Evolutionary conservation across 2,797 vertebrate genomes (phyloP).

Genomic region (Eulemur rubriventer): DNA sequence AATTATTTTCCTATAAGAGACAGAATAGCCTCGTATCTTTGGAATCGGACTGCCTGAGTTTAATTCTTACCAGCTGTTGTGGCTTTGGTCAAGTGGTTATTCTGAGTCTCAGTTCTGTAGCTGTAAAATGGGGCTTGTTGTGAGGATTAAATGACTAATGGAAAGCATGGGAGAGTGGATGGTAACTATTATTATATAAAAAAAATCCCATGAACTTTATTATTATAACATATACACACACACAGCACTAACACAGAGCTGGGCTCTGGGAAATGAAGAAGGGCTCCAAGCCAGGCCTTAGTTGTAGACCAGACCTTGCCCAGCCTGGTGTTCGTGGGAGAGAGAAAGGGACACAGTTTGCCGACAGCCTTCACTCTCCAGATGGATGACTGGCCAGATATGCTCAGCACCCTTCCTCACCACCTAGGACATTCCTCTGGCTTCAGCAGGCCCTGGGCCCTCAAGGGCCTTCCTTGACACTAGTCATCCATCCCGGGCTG

Average conservation of each 20-base stretch:
- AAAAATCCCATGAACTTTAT: neutral
- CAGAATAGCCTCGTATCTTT: neutral
- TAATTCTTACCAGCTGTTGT: neutral
- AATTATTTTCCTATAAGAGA: conserved; percentile 23
- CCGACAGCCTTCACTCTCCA: neutral
- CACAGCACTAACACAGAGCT: neutral
- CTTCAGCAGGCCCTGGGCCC: neutral
- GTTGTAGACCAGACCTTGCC: neutral
- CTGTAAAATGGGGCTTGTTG: neutral
- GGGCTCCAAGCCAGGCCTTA: neutral
- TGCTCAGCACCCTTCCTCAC: neutral
- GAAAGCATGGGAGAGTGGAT: conserved; percentile 11
- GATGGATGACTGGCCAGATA: neutral
- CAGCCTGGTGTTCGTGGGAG: neutral
- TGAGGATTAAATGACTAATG: neutral
- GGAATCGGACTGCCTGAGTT: neutral
- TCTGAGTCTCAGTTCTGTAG: neutral
- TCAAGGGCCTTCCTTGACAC: neutral
- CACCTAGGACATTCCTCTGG: neutral
- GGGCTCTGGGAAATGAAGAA: neutral
- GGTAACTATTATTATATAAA: neutral
- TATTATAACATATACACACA: neutral
- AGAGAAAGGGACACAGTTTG: neutral
- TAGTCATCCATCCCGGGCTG: neutral
- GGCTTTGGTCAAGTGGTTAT: neutral